Conservation (phyloP, 2,113 vertebrate genomes). For the Athene cunicularia region DNA sequence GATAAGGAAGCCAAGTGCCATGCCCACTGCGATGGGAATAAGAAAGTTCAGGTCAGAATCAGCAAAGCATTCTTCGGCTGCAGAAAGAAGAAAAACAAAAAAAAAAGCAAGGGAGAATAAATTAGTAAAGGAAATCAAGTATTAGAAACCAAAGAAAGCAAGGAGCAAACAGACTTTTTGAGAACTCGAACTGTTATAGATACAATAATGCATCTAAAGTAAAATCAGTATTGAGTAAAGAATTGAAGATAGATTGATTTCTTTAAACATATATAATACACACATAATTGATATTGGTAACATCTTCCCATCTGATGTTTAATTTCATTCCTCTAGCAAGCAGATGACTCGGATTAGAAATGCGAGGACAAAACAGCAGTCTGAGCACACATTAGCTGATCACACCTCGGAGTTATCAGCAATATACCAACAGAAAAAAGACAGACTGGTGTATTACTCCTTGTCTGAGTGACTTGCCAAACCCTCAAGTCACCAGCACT, state of each 20-base stretch:
- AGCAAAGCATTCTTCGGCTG: slow-evolving; percentile 96
- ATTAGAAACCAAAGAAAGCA: slow-evolving; percentile 17
- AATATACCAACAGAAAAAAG: neutral
- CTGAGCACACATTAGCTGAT: neutral
- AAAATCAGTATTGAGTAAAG: neutral
- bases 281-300: neutral
- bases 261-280: neutral
- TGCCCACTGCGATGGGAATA: slow-evolving; percentile 92
- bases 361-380: neutral
- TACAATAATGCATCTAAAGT: neutral
- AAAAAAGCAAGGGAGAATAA: slow-evolving; percentile 65
- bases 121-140: slow-evolving; percentile 68
- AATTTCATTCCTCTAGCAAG: neutral
- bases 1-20: slow-evolving; percentile 93
- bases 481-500: neutral
- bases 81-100: slow-evolving; percentile 69
- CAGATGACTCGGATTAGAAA: neutral
- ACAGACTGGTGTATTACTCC: neutral
- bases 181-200: neutral
- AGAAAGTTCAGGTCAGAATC: slow-evolving; percentile 98
- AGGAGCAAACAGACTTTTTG: neutral
- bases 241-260: neutral
- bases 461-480: neutral
- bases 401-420: neutral
- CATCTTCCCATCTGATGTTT: neutral